Evolutionary conservation across 2,797 vertebrate species (phyloP).

Genomic region (Paratrypauchen microcephalus): DNA sequence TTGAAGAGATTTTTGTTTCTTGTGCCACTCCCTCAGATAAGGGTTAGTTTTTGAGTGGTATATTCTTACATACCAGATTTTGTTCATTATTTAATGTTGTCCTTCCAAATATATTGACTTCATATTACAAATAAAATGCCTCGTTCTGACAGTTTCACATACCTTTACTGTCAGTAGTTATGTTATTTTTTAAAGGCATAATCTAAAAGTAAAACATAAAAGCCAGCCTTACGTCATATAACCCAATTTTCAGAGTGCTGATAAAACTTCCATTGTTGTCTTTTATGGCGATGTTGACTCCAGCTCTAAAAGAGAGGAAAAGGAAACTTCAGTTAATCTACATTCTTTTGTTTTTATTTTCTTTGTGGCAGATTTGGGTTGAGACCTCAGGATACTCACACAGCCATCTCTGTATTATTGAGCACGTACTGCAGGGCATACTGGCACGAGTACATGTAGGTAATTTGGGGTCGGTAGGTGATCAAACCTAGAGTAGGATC

Average conservation of each 20-base stretch:
- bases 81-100: too few species aligned
- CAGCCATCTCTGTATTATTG: constrained; percentile 73
- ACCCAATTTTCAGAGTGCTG: constrained; percentile 70
- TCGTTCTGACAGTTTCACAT: too few species aligned
- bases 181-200: too few species aligned
- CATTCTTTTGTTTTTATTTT: background rate
- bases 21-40: too few species aligned
- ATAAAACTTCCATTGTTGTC: constrained; percentile 78
- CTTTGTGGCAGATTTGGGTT: background rate
- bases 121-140: too few species aligned
- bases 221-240: constrained; percentile 64
- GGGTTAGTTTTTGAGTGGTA: too few species aligned
- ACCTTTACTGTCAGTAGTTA: too few species aligned
- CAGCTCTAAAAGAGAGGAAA: constrained; percentile 60
- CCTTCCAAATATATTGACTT: too few species aligned
- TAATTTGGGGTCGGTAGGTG: constrained; percentile 66
- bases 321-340: background rate
- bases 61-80: too few species aligned
- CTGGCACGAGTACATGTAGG: constrained; percentile 76
- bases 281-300: constrained; percentile 65
- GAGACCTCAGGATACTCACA: constrained; percentile 67
- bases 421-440: constrained; percentile 78
- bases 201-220: background rate
- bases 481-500: constrained; percentile 60
- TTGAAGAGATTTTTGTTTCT: too few species aligned